Conservation (phyloP, 2,888 invertebrate genomes). For the Nephrotoma appendiculata region DNA sequence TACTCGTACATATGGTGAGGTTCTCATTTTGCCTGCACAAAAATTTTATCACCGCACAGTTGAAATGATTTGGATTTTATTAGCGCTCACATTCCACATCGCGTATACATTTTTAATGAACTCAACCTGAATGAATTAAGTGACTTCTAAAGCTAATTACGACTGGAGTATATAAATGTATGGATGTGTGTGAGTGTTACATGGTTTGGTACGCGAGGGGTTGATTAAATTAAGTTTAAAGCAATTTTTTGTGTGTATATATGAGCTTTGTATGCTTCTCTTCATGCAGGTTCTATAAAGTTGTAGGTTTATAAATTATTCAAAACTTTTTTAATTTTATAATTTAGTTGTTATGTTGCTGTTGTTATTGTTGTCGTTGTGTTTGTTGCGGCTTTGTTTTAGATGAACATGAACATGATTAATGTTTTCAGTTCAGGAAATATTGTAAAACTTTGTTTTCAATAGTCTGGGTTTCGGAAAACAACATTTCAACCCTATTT, state of each 20-base stretch:
- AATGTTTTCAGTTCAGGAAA: no score
- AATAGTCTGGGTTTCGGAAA: no score
- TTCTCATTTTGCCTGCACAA: neutral
- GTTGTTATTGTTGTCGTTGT: neutral
- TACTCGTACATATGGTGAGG: neutral
- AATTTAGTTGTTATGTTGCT: neutral
- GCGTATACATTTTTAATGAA: neutral
- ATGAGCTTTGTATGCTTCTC: neutral
- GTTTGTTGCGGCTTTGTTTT: neutral
- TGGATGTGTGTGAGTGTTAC: neutral
- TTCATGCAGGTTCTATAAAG: neutral
- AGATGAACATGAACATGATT: neutral
- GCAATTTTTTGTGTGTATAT: neutral
- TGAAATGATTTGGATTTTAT: neutral
- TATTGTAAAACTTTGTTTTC: no score
- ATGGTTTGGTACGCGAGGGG: neutral
- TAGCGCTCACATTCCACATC: neutral
- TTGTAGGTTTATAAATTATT: neutral
- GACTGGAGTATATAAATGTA: neutral
- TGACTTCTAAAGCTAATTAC: neutral
- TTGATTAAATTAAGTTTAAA: neutral
- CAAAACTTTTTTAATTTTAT: neutral
- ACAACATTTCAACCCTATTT: no score
- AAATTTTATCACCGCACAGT: neutral
- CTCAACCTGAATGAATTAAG: neutral